A percentile compares a stretch with the other conserved stretches of the same genome.
Conservation (phyloP, 2,888 invertebrate species). For the Thera obeliscata region DNA sequence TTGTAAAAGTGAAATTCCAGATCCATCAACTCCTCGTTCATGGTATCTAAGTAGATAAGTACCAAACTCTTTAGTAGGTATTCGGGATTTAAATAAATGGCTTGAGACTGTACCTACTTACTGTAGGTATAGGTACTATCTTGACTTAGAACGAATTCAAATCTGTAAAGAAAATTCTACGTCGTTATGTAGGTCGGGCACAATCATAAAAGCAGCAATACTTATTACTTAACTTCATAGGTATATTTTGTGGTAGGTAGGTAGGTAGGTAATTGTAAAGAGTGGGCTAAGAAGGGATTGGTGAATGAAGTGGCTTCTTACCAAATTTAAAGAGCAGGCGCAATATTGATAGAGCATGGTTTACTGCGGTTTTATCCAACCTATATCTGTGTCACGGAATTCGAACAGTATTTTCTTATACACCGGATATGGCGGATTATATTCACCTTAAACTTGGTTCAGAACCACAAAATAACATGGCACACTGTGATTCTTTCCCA, state of each 20-base stretch:
- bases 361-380: not conserved
- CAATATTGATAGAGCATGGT: not conserved
- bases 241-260: too few species aligned
- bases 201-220: not conserved
- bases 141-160: conserved; percentile 14
- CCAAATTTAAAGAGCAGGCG: not conserved
- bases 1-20: conserved; percentile 44
- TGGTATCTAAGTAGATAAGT: conserved; percentile 24
- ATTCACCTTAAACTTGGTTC: not conserved
- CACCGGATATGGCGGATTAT: not conserved
- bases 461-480: conserved; percentile 1
- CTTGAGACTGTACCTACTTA: conserved; percentile 5
- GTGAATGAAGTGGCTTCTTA: not conserved
- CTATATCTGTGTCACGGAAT: not conserved
- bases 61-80: not conserved
- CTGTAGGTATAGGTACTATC: not conserved
- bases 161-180: conserved; percentile 26
- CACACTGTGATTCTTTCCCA: conserved; percentile 21
- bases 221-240: too few species aligned
- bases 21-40: conserved; percentile 46
- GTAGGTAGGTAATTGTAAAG: too few species aligned
- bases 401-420: not conserved
- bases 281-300: too few species aligned
- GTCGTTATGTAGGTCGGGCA: conserved; percentile 1
- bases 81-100: conserved; percentile 8